Base-by-base conservation (phyloP, 2,113 vertebrate species). In the Sylvia atricapilla region DNA sequence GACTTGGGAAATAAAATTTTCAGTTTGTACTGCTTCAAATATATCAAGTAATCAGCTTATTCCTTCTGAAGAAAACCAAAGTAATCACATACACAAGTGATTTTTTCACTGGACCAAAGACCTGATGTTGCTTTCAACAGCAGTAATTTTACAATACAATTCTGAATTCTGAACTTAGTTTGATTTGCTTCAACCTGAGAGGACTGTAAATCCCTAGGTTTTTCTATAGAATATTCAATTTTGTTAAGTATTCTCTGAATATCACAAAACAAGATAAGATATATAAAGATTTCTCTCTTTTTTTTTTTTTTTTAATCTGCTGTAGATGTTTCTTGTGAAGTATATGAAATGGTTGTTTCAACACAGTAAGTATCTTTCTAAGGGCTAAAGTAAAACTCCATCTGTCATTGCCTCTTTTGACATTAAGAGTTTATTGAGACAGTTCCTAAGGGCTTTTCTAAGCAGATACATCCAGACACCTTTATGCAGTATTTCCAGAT, bases 1-100 rank as follows among this genome's bases (percentile, higher is more conserved):
- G 24, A 44, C 47, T 91, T 76, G 77, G 75, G 70, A 94, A 94
- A 92, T 92, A 89, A 88, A 47, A 43, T 64, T 94, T 95, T 91
- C 76, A 75, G 62, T 95, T 92, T 68, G 15, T 24, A 56, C 13
- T 75, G 5, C 28, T 75, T 87, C 66, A 81, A 72, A 59, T 60
- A 19, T 56, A 58, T 69, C 28, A 63, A 58, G 17, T 69, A 88
- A 91, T 80, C 21, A 55, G 15, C 23, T 93, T 95, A 84, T 75
- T 78, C n/a, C 21, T 93, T 84, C 58, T 28, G 41, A 73, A 88
- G 87, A 73, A 86, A 75, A 4, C 25, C 67, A 64, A 55, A 13
- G 2, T 30, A 63, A 35, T 70, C 64, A 60, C 44, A 60, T 74
- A 47, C 16, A 25, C 4, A 78, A 89, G 15, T 60, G 62, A 49